A percentile compares a stretch with the other conserved stretches of the same genome.
Evolutionary conservation across 30 jellyfish, hydroid and myxozoan genomes (phyloP).

Genomic region (Pseudorhiza aurosa): DNA sequence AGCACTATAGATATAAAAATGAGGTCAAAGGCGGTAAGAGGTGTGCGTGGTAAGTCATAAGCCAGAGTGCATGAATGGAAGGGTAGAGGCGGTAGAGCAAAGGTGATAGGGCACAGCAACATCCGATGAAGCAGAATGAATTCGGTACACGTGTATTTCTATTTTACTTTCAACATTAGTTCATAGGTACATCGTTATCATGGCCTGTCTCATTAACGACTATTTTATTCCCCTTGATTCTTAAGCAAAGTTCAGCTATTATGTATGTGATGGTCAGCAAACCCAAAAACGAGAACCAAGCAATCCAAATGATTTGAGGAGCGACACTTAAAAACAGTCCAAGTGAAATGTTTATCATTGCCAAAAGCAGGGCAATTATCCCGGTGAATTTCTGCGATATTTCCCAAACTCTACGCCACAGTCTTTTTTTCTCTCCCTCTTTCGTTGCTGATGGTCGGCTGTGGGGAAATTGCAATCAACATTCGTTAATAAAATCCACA

Average conservation of each 20-base stretch:
- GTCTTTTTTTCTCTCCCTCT: slow-evolving; percentile 50
- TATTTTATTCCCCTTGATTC: background rate
- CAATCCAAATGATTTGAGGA: slow-evolving; percentile 34
- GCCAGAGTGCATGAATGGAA: no score
- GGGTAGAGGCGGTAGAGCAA: no score
- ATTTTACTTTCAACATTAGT: no score
- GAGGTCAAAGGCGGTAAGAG: no score
- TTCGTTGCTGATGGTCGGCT: slow-evolving; percentile 67
- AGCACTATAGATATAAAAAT: no score
- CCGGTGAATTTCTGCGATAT: slow-evolving; percentile 63
- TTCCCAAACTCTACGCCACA: slow-evolving; percentile 70
- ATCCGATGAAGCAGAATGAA: no score
- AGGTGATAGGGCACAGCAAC: no score
- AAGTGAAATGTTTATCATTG: slow-evolving; percentile 50
- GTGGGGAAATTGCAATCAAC: background rate
- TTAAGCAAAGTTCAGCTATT: slow-evolving; percentile 33
- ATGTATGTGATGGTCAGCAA: slow-evolving; percentile 6
- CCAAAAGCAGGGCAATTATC: slow-evolving; percentile 42
- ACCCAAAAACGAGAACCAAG: slow-evolving; percentile 55
- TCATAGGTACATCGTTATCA: background rate
- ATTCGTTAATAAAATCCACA: no score
- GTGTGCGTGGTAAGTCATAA: no score
- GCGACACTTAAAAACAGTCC: slow-evolving; percentile 62
- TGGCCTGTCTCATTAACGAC: slow-evolving; percentile 8
- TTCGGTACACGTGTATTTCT: no score